phyloP scores from a whole-genome alignment of 1,140 invertebrate genomes.

The Amphibalanus amphitrite region DNA sequence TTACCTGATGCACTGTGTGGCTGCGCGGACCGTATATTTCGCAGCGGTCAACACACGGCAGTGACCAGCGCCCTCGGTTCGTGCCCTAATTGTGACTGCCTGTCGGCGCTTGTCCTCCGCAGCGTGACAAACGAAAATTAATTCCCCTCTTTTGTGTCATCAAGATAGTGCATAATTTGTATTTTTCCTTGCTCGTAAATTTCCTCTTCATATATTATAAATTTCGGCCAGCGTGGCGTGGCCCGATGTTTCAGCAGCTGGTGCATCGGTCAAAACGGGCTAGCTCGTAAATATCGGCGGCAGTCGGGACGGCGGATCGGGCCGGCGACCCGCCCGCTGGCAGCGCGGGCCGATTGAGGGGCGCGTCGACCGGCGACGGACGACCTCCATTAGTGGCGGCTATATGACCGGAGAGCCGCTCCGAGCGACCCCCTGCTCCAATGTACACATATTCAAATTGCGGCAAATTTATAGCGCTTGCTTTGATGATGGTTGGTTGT shows the following conservation, averaged over 20 bases:
- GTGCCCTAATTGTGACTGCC: neutral
- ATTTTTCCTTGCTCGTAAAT: neutral
- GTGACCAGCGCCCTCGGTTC: neutral
- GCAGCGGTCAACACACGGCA: too few relatives aligned
- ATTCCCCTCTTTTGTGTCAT: neutral
- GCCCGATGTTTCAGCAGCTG: neutral
- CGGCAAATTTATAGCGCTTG: too few relatives aligned
- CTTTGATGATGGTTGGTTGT: too few relatives aligned
- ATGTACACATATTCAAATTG: too few relatives aligned
- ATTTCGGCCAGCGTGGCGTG: neutral
- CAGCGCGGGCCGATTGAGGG: neutral
- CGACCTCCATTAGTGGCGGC: neutral
- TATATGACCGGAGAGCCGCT: too few relatives aligned
- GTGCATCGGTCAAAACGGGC: neutral
- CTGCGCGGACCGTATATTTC: too few relatives aligned
- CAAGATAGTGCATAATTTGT: slow-evolving; percentile 2
- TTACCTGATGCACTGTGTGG: too few relatives aligned
- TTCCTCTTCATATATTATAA: neutral
- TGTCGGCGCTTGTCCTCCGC: neutral
- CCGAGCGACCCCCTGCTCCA: too few relatives aligned
- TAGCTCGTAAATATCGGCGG: neutral
- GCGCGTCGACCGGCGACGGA: neutral
- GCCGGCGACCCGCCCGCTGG: too few relatives aligned
- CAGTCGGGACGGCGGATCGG: too few relatives aligned
- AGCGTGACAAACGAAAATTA: neutral